These are phyloP conservation scores for Salvator merianae DNA, from an alignment of 2,113 vertebrate genomes.

Conservation along the genomic window DNA sequence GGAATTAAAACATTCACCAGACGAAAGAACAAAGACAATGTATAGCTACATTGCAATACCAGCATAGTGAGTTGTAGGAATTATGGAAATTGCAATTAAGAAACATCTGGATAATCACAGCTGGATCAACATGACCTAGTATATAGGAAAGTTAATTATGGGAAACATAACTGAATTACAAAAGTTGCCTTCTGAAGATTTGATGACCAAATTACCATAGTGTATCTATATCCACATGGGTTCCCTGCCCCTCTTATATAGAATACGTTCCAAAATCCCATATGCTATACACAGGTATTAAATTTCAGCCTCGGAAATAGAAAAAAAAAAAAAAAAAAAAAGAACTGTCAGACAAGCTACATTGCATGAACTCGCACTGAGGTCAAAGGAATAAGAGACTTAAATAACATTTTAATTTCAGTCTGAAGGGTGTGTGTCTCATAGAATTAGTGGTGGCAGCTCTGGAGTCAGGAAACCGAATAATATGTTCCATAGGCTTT, in stretches of 20 bases:
- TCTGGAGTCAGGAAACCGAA: not conserved
- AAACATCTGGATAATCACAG: too few species aligned
- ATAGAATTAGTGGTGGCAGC: conserved; percentile 8
- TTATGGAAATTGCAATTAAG: too few species aligned
- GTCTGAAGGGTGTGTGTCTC: not conserved
- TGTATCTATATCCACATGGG: not conserved
- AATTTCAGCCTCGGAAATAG: not conserved
- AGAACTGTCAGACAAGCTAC: not conserved
- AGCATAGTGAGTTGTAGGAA: too few species aligned
- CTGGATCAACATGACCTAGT: not conserved
- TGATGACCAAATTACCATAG: not conserved
- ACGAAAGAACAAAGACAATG: too few species aligned
- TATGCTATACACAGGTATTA: not conserved
- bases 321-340: not conserved
- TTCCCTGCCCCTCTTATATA: not conserved
- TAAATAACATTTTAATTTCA: conserved; percentile 13
- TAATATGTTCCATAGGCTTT: conserved; percentile 30
- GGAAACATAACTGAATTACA: not conserved
- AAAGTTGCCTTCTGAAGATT: not conserved
- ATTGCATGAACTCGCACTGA: not conserved
- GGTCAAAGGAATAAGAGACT: not conserved
- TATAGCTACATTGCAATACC: too few species aligned
- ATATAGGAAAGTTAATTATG: not conserved
- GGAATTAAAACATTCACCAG: too few species aligned
- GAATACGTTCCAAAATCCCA: not conserved